Evolutionary conservation across 64 coral and sea anemone species (phyloP).

Genomic region (Pachyseris speciosa): DNA sequence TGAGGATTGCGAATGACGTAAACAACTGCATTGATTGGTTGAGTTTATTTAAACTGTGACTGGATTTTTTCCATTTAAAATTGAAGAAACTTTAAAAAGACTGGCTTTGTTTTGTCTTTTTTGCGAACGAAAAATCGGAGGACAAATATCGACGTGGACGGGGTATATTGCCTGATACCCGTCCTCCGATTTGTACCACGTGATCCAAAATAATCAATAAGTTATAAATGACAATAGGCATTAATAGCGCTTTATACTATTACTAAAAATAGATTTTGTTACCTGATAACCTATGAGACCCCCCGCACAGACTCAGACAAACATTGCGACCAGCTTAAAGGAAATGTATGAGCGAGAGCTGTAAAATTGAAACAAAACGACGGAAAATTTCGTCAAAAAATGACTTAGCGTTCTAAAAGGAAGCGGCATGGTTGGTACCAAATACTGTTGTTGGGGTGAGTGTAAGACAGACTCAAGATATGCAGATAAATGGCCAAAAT

Average conservation of each 20-base stretch:
- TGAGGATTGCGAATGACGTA: too few species aligned
- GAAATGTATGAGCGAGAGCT: conserved; percentile 23
- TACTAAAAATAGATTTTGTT: conserved; percentile 67
- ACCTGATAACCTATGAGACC: conserved; percentile 18
- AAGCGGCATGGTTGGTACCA: conserved; percentile 63
- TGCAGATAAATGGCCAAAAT: conserved; percentile 47
- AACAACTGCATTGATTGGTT: too few species aligned
- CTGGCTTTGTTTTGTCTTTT: too few species aligned
- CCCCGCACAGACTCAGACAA: conserved; percentile 66
- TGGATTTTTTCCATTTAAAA: too few species aligned
- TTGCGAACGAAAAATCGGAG: too few species aligned
- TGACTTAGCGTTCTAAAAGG: conserved; percentile 32
- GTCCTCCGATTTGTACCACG: too few species aligned
- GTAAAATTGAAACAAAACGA: conserved; percentile 21
- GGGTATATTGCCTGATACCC: too few species aligned
- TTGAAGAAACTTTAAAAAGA: too few species aligned
- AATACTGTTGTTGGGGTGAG: conserved; percentile 78
- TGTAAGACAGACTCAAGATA: conserved; percentile 76
- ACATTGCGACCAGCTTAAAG: conserved; percentile 39
- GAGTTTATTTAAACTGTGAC: too few species aligned
- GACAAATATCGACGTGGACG: too few species aligned
- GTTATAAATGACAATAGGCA: too few species aligned
- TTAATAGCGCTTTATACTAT: neutral
- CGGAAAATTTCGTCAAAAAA: conserved; percentile 9
- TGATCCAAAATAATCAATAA: too few species aligned